Conservation (phyloP, 1,140 invertebrate genomes). For the Halictus rubicundus region DNA sequence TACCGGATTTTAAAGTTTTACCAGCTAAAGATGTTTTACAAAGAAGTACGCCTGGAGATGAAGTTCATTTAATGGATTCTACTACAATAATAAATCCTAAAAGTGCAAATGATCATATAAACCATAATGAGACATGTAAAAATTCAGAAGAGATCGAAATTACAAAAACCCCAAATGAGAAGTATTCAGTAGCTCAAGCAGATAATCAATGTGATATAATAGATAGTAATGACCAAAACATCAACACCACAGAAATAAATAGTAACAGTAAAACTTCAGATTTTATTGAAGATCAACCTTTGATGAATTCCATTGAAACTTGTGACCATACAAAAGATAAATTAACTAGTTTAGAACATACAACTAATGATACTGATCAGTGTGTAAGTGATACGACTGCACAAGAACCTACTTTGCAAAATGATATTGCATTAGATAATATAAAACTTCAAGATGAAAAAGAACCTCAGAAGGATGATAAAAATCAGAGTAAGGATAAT, state of each 20-base stretch:
- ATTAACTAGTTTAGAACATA: background rate
- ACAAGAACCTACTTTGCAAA: background rate
- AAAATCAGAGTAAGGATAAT: slow-evolving; percentile 15
- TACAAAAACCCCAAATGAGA: background rate
- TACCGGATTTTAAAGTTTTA: slow-evolving; percentile 83
- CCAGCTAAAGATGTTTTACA: slow-evolving; percentile 58
- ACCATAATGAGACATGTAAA: background rate
- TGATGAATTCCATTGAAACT: background rate
- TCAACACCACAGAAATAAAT: background rate
- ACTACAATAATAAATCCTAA: slow-evolving; percentile 47
- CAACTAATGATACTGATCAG: background rate
- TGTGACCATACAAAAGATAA: background rate
- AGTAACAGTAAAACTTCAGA: background rate
- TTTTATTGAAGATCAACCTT: background rate
- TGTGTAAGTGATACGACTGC: background rate
- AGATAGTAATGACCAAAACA: background rate
- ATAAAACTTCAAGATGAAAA: slow-evolving; percentile 10
- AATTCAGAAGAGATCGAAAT: background rate
- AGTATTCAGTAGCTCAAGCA: background rate
- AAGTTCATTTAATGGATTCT: slow-evolving; percentile 71
- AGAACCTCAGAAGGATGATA: background rate
- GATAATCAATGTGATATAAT: background rate
- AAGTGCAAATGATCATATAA: slow-evolving; percentile 5
- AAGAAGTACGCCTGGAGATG: slow-evolving; percentile 74
- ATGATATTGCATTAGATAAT: slow-evolving; percentile 21